phyloP scores from a whole-genome alignment of 2,797 vertebrate genomes.

The Ctenochaetus hawaiiensis region DNA sequence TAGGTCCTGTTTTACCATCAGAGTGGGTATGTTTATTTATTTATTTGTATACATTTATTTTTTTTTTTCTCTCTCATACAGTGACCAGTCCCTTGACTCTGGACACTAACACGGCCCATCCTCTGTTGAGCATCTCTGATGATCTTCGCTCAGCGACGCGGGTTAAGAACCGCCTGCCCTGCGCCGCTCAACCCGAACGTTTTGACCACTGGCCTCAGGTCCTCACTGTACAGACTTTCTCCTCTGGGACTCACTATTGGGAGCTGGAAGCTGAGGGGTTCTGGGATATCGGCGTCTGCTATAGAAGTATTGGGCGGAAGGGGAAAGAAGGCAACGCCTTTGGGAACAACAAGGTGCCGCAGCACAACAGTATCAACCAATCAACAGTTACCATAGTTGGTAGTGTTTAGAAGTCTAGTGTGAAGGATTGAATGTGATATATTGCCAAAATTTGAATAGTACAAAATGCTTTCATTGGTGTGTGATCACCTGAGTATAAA shows the following conservation, averaged over 20 bases:
- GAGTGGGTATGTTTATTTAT: too few relatives aligned
- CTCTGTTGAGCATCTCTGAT: slow-evolving; percentile 80
- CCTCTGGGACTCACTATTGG: slow-evolving; percentile 84
- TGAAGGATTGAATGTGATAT: too few relatives aligned
- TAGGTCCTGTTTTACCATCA: not conserved
- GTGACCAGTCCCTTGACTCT: slow-evolving; percentile 80
- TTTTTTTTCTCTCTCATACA: slow-evolving; percentile 32
- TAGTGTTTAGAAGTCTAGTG: too few relatives aligned
- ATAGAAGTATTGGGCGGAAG: slow-evolving; percentile 80
- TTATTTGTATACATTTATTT: too few relatives aligned
- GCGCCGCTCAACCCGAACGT: slow-evolving; percentile 73
- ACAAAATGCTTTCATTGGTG: too few relatives aligned
- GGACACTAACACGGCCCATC: slow-evolving; percentile 83
- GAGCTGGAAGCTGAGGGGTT: slow-evolving; percentile 84
- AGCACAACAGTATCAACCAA: not conserved
- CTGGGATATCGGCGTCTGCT: slow-evolving; percentile 85
- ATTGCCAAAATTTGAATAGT: too few relatives aligned
- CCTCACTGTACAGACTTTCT: slow-evolving; percentile 76
- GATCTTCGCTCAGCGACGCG: slow-evolving; percentile 77
- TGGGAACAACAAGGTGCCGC: slow-evolving; percentile 82
- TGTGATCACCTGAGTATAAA: too few relatives aligned
- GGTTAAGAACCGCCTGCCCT: slow-evolving; percentile 71
- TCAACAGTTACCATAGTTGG: not conserved
- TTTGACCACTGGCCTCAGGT: slow-evolving; percentile 87
- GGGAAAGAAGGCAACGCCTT: slow-evolving; percentile 83